Evolutionary conservation across 2,113 vertebrate species (phyloP).

Genomic region (Clarias gariepinus): DNA sequence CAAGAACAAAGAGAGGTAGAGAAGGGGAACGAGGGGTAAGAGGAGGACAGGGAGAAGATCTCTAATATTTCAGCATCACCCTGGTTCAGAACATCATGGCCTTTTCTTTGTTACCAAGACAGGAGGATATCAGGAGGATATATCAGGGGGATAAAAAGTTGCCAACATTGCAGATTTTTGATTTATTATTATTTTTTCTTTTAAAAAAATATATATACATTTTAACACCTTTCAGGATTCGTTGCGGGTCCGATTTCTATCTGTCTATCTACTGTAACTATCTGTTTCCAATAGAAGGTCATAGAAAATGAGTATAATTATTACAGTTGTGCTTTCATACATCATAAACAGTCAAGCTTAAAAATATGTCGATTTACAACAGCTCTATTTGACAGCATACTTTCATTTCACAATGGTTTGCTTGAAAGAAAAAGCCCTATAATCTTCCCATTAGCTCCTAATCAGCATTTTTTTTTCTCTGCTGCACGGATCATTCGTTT

Average conservation of each 20-base stretch:
- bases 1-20: constrained; percentile 53
- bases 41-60: not conserved
- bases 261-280: not conserved
- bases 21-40: not conserved
- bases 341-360: not conserved
- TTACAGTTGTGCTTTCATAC: not conserved
- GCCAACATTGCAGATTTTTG: not conserved
- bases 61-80: constrained; percentile 17
- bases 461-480: constrained; percentile 60
- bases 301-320: not conserved
- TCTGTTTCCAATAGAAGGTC: not conserved
- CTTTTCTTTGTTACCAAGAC: not conserved
- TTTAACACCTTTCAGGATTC: not conserved
- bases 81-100: not conserved
- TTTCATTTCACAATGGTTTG: constrained; percentile 19
- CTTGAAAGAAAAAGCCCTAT: constrained; percentile 24
- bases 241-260: not conserved
- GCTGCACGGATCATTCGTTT: constrained; percentile 79
- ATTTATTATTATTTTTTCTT: not conserved
- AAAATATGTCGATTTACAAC: not conserved
- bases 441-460: constrained; percentile 65
- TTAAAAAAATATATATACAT: not conserved
- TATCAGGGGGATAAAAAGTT: not conserved
- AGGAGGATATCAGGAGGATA: not conserved
- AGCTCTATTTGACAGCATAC: not conserved